phyloP scores from a whole-genome alignment of 2,113 vertebrate species.

The Amia ocellicauda region DNA sequence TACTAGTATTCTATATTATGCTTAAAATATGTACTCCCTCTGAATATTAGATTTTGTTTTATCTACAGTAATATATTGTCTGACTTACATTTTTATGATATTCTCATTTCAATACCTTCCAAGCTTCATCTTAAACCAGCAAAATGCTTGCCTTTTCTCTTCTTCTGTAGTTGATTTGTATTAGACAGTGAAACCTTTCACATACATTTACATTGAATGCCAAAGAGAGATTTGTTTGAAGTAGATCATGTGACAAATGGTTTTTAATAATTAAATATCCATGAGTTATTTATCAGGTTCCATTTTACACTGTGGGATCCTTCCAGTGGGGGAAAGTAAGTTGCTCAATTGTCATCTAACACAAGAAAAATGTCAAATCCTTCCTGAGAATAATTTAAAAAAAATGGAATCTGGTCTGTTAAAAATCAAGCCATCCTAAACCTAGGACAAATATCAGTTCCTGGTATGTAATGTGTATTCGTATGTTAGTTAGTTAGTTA shows the following conservation, averaged over 20 bases:
- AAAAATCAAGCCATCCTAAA: neutral
- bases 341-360: slow-evolving; percentile 1
- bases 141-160: too few species aligned
- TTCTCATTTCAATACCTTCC: too few species aligned
- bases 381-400: neutral
- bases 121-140: too few species aligned
- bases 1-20: too few species aligned
- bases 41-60: too few species aligned
- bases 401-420: neutral
- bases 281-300: neutral
- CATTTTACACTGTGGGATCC: neutral
- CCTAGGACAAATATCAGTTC: neutral
- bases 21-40: too few species aligned
- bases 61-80: too few species aligned
- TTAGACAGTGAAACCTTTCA: too few species aligned
- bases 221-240: neutral
- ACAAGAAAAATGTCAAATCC: neutral
- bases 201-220: too few species aligned
- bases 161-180: too few species aligned
- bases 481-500: neutral
- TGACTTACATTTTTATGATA: too few species aligned
- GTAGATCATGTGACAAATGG: neutral
- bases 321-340: neutral
- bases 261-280: neutral
- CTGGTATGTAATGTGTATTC: neutral